Base-by-base conservation (phyloP, 1,140 invertebrate species). In the Chrysoperla carnea region DNA sequence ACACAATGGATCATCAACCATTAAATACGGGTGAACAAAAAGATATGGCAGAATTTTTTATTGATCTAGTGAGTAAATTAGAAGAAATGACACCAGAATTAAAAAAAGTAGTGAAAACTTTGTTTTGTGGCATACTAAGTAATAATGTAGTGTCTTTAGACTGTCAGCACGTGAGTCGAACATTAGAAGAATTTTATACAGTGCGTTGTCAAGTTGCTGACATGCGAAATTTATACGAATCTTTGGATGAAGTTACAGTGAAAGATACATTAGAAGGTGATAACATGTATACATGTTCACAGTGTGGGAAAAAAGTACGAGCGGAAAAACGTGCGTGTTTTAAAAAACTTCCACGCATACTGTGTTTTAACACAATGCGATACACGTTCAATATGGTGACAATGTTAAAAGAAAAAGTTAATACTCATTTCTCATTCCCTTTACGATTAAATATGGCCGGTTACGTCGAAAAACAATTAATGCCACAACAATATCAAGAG, bases 11-110 rank as follows among this genome's bases (percentile, higher is more conserved):
- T 57, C 84, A 90, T 55, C 88, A 93, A 56, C 87, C 88, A 0
- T 63, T 95, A 4, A 96, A 96, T 58, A 95, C 90, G 0, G 89
- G 88, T 1, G 92, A 96, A 60, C 92, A 95, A 59, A 95, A 95
- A 58, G 92, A 96, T 55, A 96, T 96, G 92, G 90, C 90, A 0
- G 92, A 96, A 62, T 95, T 95, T 63, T 95, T 95, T 53, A 95
- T 92, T 36, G 90, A 96, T 65, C 72, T 95, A 1, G 90, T 96
- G 7, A 90, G 85, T 6, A 96, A 95, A 59, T 59, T 95, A 1
- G 92, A 96, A 62, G 91, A 95, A 62, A 95, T 94, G 87, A 88
- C 87, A 1, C 81, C 84, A 0, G 81, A 91, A 45, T 58, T 95
- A 37, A 93, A 93, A 63, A 80, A 78, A 42, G 64, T 93, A 35